phyloP scores from a whole-genome alignment of 2,113 vertebrate species.

The Natator depressus region DNA sequence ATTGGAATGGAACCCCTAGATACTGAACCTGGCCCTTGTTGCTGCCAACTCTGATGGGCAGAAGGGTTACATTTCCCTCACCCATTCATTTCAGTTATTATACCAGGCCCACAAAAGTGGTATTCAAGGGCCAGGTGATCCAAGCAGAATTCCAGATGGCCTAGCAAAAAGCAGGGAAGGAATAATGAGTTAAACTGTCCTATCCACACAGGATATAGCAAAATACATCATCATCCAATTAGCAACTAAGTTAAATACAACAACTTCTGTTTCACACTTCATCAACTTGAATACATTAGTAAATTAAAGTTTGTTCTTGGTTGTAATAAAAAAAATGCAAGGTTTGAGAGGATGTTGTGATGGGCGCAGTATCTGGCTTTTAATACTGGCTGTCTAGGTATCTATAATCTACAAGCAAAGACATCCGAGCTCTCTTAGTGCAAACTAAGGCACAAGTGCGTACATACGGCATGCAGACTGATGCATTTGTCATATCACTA shows the following conservation, averaged over 20 bases:
- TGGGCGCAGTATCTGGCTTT: not conserved
- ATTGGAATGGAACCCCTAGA: too few species aligned
- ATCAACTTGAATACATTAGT: not conserved
- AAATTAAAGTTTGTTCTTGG: not conserved
- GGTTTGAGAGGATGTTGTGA: not conserved
- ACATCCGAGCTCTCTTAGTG: not conserved
- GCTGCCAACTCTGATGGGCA: too few species aligned
- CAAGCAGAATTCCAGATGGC: not conserved
- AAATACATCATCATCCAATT: not conserved
- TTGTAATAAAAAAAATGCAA: not conserved
- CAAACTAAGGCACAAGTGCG: not conserved
- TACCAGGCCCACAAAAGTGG: constrained; percentile 73
- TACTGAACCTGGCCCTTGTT: too few species aligned
- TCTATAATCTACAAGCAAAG: not conserved
- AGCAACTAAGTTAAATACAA: not conserved
- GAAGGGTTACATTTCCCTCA: too few species aligned
- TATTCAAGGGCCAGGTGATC: constrained; percentile 20
- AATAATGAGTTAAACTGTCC: not conserved
- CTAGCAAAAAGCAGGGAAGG: not conserved
- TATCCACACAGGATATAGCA: not conserved
- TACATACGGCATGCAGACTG: not conserved
- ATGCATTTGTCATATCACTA: not conserved
- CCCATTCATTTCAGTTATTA: constrained; percentile 71
- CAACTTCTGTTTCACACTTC: constrained; percentile 1
- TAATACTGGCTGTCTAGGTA: not conserved